Conservation (phyloP, 2,888 invertebrate species). For the Microplitis deprimator region DNA sequence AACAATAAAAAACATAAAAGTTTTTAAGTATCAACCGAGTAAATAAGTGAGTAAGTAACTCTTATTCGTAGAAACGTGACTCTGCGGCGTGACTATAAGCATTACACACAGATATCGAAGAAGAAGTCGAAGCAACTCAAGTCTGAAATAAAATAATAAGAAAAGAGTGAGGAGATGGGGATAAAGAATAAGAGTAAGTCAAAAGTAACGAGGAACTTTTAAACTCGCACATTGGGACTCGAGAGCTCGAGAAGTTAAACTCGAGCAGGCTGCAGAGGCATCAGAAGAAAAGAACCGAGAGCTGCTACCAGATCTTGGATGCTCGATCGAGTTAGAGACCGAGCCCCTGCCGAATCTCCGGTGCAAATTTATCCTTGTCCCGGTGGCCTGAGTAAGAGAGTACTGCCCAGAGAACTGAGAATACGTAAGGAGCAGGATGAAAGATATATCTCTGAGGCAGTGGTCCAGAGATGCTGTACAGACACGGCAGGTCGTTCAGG, state of each 20-base stretch:
- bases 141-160: background rate
- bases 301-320: constrained; percentile 9
- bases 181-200: background rate
- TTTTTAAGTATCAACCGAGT: background rate
- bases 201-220: background rate
- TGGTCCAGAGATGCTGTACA: constrained; percentile 41
- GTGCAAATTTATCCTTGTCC: constrained; percentile 18
- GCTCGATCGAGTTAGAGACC: constrained; percentile 5
- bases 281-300: background rate
- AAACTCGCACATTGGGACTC: background rate
- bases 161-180: background rate
- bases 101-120: background rate
- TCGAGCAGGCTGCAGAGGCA: background rate
- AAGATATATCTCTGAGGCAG: background rate
- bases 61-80: background rate
- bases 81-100: background rate
- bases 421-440: constrained; percentile 5
- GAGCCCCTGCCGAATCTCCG: constrained; percentile 7
- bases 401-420: background rate
- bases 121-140: background rate
- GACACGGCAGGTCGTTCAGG: constrained; percentile 58
- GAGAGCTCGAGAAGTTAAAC: background rate
- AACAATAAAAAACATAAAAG: too few species aligned
- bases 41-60: background rate
- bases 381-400: constrained; percentile 6